phyloP scores from a whole-genome alignment of 2,113 vertebrate species.

The Sylvilagus bachmani region DNA sequence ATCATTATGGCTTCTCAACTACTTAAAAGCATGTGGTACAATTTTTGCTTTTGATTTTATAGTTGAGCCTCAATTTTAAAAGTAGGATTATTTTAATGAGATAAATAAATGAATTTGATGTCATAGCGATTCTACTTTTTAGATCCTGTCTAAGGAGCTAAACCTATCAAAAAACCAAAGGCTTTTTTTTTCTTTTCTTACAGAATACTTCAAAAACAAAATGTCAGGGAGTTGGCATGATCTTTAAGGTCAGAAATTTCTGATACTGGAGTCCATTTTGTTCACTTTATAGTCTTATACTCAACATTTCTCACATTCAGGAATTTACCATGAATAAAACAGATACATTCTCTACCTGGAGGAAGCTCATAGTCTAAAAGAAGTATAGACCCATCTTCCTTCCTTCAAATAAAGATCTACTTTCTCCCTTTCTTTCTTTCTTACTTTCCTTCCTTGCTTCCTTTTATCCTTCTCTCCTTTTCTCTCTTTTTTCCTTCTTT shows the following conservation, averaged over 20 bases:
- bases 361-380: not conserved
- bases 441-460: no score
- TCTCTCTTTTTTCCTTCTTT: no score
- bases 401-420: no score
- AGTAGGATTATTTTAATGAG: not conserved
- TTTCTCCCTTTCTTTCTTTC: no score
- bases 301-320: not conserved
- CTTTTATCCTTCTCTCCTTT: no score
- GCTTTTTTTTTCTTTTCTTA: not conserved
- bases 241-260: constrained; percentile 31
- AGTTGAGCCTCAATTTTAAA: not conserved
- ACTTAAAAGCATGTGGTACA: not conserved
- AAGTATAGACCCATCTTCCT: not conserved
- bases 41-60: not conserved
- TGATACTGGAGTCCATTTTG: not conserved
- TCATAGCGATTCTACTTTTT: not conserved
- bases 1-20: not conserved
- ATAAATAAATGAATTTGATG: not conserved
- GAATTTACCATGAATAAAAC: not conserved
- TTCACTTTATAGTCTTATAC: not conserved
- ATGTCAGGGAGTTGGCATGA: not conserved
- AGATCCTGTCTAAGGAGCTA: not conserved
- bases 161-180: not conserved
- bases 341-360: not conserved
- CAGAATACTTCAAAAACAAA: not conserved